Evolutionary conservation across 2,888 invertebrate species (phyloP), one percentile per base, ranked within the genome.

Genomic region (Xiphydria camelus): DNA sequence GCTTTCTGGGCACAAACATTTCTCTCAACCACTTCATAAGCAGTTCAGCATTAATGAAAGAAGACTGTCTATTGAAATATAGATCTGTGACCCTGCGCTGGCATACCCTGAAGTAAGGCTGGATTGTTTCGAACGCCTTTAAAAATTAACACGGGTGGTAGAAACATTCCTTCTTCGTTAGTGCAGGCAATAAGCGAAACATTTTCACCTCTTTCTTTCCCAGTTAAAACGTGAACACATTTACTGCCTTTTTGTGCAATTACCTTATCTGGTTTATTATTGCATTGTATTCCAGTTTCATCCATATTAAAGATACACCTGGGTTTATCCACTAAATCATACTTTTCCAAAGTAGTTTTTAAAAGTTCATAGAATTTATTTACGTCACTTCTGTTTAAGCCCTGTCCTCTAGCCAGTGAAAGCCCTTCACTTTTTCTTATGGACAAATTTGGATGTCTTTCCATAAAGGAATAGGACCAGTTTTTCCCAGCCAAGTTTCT

Each of bases 151-250:
- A 47, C 55, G 4, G 63, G 63, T 4, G 66, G 65, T 12, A 68
- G 34, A 51, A 64, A 66, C 14, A 22, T 42, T 12, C 69, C 68
- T 45, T 61, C 60, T 6, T 66, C 73, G 55, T 66, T 74, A 46
- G 66, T 70, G 42, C 70, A 70, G 2, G 60, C 64, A 19, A 70
- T 55, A 4, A 74, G 31, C 2, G 66, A 57, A 19, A 66, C 55
- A 1, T 64, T 71, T 55, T 73, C 66, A 4, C 64, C 65, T 46
- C 52, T 61, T 55, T 64, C 59, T 12, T 42, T 45, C 9, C 62
- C 57, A 39, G 62, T 62, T 12, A 66, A n/a, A n/a, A n/a, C n/a
- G n/a, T 33, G 20, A n/a, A 45, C 47, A 2, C 29, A 21, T 55
- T 59, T 62, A n/a, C 54, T 43, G 22, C 62, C 59, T 42, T 60